A percentile compares a stretch with the other conserved stretches of the same genome.
phyloP scores from a whole-genome alignment of 2,888 invertebrate genomes.

The Trichopria drosophilae region DNA sequence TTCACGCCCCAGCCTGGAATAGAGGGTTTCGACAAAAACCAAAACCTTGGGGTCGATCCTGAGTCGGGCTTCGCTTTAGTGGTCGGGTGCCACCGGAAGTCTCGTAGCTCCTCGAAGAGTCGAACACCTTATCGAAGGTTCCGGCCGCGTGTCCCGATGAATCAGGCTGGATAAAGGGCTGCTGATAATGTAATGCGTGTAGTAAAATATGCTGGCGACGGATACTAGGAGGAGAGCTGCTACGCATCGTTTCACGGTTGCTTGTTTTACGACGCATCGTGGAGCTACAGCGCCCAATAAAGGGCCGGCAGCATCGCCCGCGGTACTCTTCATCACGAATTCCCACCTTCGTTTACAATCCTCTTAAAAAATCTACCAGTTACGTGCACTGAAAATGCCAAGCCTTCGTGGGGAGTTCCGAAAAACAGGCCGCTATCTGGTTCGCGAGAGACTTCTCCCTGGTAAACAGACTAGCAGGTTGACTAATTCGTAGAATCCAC shows the following conservation, averaged over 20 bases:
- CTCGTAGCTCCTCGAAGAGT: slow-evolving; percentile 69
- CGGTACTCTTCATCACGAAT: slow-evolving; percentile 53
- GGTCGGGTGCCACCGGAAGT: slow-evolving; percentile 72
- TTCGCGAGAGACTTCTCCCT: too few species aligned
- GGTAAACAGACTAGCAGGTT: too few species aligned
- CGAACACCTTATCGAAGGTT: slow-evolving; percentile 80
- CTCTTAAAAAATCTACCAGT: too few species aligned
- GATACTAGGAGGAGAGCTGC: slow-evolving; percentile 75
- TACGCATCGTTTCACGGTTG: slow-evolving; percentile 79
- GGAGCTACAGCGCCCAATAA: slow-evolving; percentile 54
- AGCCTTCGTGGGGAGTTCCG: too few species aligned
- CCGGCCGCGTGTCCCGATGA: slow-evolving; percentile 78
- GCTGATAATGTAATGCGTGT: slow-evolving; percentile 78
- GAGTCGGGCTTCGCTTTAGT: slow-evolving; percentile 81
- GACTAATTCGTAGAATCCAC: too few species aligned
- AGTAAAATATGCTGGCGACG: slow-evolving; percentile 79
- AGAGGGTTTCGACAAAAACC: slow-evolving; percentile 92
- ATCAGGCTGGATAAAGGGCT: slow-evolving; percentile 75
- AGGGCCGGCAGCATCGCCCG: slow-evolving; percentile 53
- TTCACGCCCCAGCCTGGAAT: slow-evolving; percentile 86
- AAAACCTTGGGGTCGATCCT: slow-evolving; percentile 90
- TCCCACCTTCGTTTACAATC: too few species aligned
- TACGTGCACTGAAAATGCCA: too few species aligned
- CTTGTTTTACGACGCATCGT: slow-evolving; percentile 68
- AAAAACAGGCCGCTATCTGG: too few species aligned